Conservation (phyloP, 2,797 vertebrate species). For the Pangasius larnaudii region DNA sequence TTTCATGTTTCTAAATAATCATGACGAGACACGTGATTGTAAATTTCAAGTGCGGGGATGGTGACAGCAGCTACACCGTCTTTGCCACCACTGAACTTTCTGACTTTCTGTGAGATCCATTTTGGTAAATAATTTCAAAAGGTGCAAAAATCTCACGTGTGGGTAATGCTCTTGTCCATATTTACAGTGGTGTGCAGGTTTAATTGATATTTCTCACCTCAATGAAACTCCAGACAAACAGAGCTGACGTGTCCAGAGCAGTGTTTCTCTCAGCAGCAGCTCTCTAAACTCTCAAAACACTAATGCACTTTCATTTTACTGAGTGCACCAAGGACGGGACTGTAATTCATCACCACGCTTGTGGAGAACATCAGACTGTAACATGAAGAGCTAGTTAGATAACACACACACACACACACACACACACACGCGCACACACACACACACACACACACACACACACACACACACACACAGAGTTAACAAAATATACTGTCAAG, state of each 20-base stretch:
- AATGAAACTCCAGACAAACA: background rate
- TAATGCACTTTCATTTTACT: conserved; percentile 30
- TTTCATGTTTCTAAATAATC: too few relatives aligned
- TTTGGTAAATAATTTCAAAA: background rate
- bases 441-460: background rate
- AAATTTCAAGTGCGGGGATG: too few relatives aligned
- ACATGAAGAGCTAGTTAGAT: conserved; percentile 12
- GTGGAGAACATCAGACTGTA: conserved; percentile 10
- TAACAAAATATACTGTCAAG: conserved; percentile 4
- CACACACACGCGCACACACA: background rate
- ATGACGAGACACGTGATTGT: too few relatives aligned
- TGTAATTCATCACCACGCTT: background rate
- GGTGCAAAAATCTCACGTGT: background rate
- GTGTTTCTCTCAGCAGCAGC: conserved; percentile 4
- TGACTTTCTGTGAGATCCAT: background rate
- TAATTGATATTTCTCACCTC: conserved; percentile 21
- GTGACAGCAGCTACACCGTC: too few relatives aligned
- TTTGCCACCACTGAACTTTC: too few relatives aligned
- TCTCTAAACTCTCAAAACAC: background rate
- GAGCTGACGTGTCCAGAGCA: background rate
- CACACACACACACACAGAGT: background rate
- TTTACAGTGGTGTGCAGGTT: background rate
- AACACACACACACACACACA: background rate
- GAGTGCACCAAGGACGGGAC: conserved; percentile 1
- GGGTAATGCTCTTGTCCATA: background rate